Evolutionary conservation across 2,797 vertebrate genomes (phyloP), one percentile per base, ranked within the genome.

Genomic region (Lacerta bilineata): DNA sequence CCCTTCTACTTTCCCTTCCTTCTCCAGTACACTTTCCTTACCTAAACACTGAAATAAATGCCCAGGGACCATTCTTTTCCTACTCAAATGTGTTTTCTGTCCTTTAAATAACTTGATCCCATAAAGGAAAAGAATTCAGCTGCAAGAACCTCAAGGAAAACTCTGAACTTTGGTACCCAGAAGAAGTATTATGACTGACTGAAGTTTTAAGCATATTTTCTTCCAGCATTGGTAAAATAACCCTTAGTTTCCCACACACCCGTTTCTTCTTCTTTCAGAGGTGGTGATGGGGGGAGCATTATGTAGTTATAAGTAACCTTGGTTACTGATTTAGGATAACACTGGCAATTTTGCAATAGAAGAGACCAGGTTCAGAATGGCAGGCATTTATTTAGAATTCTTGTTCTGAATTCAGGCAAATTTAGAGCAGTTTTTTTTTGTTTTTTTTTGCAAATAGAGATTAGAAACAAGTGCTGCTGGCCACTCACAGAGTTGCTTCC

Each of bases 351-450:
- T 68, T 59, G 50, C 33, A 36, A 72, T 80, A 85, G 66, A 83
- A 68, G 83, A 90, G 88, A 90, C 15, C 36, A 87, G 50, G 59
- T 79, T 3, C 46, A 84, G 46, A 84, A n/a, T 72, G 36, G 43
- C 3, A 84, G 43, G 5, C 13, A 23, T 61, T 36, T 41, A 41
- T 10, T 18, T 25, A 41, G 36, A 7, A 74, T 74, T 8, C 36
- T 72, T n/a, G 13, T 72, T 8, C n/a, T 33, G 4, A n/a, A 72
- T 72, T 13, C 69, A 55, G 50, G 11, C 50, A 55, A 55, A 15
- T 55, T 55, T 55, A 4, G 50, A 55, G 50, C 50, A 55, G 50
- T 0, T 46, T 13, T 50, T 50, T 50, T 50, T 46, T 13, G 13
- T 50, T 50, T 50, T 46, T 50, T 50, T 50, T 50, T 50, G 10